Conservation (phyloP, 2,888 invertebrate genomes). For the Glaucopsyche alexis region DNA sequence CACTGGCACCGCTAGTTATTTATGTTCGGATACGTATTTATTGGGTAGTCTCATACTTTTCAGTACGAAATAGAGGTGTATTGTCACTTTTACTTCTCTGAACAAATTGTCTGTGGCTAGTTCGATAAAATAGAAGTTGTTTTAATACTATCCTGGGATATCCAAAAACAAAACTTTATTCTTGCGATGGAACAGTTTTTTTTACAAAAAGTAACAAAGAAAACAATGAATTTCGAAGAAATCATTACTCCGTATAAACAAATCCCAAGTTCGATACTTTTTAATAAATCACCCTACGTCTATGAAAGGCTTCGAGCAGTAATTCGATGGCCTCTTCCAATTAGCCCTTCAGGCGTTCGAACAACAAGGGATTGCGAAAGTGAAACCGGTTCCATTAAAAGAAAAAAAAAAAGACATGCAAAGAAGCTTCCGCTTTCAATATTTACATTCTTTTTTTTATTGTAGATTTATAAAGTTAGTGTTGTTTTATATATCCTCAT, state of each 20-base stretch:
- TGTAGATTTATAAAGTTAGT: neutral
- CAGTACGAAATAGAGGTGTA: slow-evolving; percentile 14
- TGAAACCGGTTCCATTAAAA: slow-evolving; percentile 43
- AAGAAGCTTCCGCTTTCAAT: slow-evolving; percentile 22
- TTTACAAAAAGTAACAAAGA: neutral
- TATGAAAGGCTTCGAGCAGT: slow-evolving; percentile 49
- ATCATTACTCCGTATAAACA: slow-evolving; percentile 40
- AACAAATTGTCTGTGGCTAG: slow-evolving; percentile 1
- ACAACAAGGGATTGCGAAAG: slow-evolving; percentile 53
- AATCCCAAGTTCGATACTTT: slow-evolving; percentile 44
- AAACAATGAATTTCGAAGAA: slow-evolving; percentile 35
- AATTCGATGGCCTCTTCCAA: slow-evolving; percentile 60
- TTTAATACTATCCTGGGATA: too few relatives aligned
- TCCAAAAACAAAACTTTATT: too few relatives aligned
- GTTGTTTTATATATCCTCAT: neutral
- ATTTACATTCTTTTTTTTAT: slow-evolving; percentile 9
- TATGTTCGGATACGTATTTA: slow-evolving; percentile 33
- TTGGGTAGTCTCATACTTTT: slow-evolving; percentile 13
- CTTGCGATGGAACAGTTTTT: too few relatives aligned
- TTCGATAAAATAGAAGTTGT: neutral
- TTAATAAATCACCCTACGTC: slow-evolving; percentile 52
- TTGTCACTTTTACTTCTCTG: slow-evolving; percentile 9
- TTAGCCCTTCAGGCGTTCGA: slow-evolving; percentile 52
- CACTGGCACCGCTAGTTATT: slow-evolving; percentile 32
- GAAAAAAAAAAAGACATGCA: slow-evolving; percentile 38